These are phyloP conservation scores for Luperina nickerlii DNA, from an alignment of 2,888 invertebrate species.

Conservation along the genomic window DNA sequence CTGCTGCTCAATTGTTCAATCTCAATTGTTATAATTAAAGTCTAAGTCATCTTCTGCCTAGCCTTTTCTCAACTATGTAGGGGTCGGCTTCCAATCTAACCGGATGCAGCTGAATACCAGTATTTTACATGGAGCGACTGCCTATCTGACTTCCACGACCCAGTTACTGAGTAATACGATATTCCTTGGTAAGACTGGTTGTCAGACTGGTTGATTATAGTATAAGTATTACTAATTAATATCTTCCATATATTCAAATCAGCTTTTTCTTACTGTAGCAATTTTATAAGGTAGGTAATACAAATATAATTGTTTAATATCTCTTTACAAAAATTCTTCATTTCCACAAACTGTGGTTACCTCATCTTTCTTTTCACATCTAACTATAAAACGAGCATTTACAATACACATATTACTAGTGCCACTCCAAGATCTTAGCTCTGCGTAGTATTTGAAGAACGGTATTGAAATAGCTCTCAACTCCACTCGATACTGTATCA, in stretches of 20 bases:
- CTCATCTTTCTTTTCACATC: background rate
- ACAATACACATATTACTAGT: constrained; percentile 29
- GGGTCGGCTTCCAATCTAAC: no score
- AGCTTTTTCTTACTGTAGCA: background rate
- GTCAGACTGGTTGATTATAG: background rate
- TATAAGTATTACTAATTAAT: background rate
- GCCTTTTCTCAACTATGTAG: no score
- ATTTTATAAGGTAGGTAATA: background rate
- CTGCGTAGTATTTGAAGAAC: constrained; percentile 50
- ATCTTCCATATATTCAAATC: background rate
- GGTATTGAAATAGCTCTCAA: constrained; percentile 60
- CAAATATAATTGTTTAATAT: background rate
- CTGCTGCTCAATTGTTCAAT: background rate
- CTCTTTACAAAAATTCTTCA: no score
- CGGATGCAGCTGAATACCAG: no score
- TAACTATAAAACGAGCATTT: constrained; percentile 17
- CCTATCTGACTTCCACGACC: no score
- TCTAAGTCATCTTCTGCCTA: no score
- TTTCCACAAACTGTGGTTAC: no score
- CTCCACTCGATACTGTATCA: constrained; percentile 56
- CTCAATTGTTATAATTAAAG: background rate
- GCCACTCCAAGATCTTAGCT: constrained; percentile 38
- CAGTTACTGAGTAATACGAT: no score
- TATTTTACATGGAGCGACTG: no score
- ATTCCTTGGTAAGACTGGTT: no score